Evolutionary conservation across 2,797 vertebrate genomes (phyloP), one percentile per base, ranked within the genome.

Genomic region (Leptatherina wallacei): DNA sequence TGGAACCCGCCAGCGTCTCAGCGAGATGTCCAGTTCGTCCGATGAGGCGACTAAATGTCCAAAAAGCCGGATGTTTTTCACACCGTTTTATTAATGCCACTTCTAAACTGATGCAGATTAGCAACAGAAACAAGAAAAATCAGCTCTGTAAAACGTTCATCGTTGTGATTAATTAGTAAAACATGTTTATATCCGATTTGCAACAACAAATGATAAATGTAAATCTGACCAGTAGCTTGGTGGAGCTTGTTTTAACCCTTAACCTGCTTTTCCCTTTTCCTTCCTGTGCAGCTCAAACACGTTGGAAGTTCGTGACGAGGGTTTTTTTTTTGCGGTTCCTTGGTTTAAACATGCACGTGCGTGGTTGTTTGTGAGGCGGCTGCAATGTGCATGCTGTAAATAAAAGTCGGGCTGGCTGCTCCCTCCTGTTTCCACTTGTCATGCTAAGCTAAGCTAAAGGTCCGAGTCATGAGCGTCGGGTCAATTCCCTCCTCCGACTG

Each of bases 321-420:
- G 4, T 30, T 20, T 18, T 8, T 32, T 32, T 32, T 32, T 32
- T 32, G n/a, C n/a, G n/a, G n/a, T n/a, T n/a, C n/a, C n/a, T 10
- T 12, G 11, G 10, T 38, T 33, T 20, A 6, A 0, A 52, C n/a
- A 0, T 6, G 51, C n/a, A 0, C 2, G 51, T 42, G 30, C 5
- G 30, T 30, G 30, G n/a, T 38, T 54, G 33, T 36, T 33, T 40
- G 10, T 54, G 14, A n/a, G 12, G 35, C n/a, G n/a, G n/a, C n/a
- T n/a, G n/a, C n/a, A n/a, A n/a, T n/a, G n/a, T n/a, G n/a, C n/a
- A n/a, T n/a, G n/a, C n/a, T n/a, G n/a, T n/a, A n/a, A n/a, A n/a
- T n/a, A n/a, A n/a, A 18, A 42, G 40, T 42, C 14, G 16, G 38
- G 38, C 38, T 20, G 2, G n/a, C 7, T 22, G 40, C 14, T 6